phyloP scores from a whole-genome alignment of 2,113 vertebrate genomes.

The Phasianus colchicus region DNA sequence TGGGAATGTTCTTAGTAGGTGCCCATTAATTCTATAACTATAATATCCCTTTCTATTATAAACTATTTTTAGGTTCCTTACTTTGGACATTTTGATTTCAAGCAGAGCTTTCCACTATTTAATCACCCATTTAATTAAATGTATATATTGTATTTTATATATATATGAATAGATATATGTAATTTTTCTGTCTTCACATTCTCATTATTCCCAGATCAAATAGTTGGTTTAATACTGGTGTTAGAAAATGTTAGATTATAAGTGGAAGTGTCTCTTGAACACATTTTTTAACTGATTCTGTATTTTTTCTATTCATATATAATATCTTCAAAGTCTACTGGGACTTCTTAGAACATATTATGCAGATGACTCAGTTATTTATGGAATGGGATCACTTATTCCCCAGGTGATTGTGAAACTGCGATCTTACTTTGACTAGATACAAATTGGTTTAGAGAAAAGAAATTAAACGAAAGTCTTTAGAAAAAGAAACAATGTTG shows the following conservation, averaged over 20 bases:
- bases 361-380: slow-evolving; percentile 77
- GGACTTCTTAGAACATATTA: slow-evolving; percentile 70
- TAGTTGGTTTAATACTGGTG: neutral
- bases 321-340: slow-evolving; percentile 48
- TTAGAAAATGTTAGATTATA: slow-evolving; percentile 9
- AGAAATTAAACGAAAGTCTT: slow-evolving; percentile 79
- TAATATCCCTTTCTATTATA: neutral
- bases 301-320: neutral
- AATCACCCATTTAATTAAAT: neutral
- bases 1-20: neutral
- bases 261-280: neutral
- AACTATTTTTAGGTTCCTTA: neutral
- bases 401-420: slow-evolving; percentile 70
- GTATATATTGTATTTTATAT: neutral
- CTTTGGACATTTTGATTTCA: neutral
- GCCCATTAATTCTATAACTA: neutral
- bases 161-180: neutral
- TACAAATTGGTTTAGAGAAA: slow-evolving; percentile 80
- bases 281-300: neutral
- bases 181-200: neutral
- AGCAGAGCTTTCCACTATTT: neutral
- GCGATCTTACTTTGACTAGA: slow-evolving; percentile 77
- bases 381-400: slow-evolving; percentile 71
- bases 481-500: slow-evolving; percentile 52
- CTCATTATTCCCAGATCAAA: neutral